Evolutionary conservation across 1,140 invertebrate species (phyloP).

Genomic region (Nylanderia fulva): DNA sequence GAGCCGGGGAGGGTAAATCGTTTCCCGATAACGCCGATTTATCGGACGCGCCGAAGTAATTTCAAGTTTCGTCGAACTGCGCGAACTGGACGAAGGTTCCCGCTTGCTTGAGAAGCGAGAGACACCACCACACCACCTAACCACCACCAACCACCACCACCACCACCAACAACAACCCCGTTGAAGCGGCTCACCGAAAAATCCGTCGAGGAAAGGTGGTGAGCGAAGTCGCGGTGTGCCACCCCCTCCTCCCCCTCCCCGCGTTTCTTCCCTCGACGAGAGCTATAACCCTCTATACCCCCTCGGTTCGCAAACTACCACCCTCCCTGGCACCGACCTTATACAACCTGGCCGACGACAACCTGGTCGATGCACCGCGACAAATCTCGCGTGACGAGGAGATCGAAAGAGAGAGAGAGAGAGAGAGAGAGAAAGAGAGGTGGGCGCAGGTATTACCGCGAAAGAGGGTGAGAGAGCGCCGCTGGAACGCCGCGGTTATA

Average conservation of each 20-base stretch:
- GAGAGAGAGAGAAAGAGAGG: no score
- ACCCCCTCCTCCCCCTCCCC: neutral
- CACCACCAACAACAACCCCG: no score
- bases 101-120: constrained; percentile 1
- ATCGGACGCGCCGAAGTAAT: constrained; percentile 50
- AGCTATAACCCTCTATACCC: neutral
- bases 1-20: constrained; percentile 35
- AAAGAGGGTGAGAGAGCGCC: constrained; percentile 37
- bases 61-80: constrained; percentile 49
- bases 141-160: no score
- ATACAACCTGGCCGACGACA: no score
- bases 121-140: neutral
- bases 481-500: constrained; percentile 34
- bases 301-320: constrained; percentile 42
- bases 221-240: constrained; percentile 8
- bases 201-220: constrained; percentile 19
- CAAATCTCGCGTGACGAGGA: constrained; percentile 5
- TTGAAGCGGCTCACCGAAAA: constrained; percentile 29
- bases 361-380: constrained; percentile 31
- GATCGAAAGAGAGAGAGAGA: constrained; percentile 5
- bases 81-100: neutral
- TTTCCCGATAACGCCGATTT: constrained; percentile 48
- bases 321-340: no score
- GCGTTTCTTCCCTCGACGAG: constrained; percentile 39
- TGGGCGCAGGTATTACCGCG: constrained; percentile 7